Base-by-base conservation (phyloP, 2,113 vertebrate species). In the Dasyprocta punctata region DNA sequence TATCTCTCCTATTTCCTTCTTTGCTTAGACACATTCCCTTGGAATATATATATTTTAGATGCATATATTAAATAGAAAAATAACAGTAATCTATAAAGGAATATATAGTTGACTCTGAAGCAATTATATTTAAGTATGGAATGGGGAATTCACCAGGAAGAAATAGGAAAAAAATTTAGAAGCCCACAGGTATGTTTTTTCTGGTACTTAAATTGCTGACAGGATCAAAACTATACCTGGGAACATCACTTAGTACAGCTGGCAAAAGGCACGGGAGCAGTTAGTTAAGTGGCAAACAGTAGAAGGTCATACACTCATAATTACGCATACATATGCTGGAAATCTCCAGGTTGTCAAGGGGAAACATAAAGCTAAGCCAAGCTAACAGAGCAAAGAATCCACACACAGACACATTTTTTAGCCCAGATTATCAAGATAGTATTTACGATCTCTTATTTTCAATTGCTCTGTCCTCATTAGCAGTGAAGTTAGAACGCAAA, bases 271-370 rank as follows among this genome's bases (percentile, higher is more conserved):
- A 90, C 95, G 38, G 92, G 86, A 89, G 90, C 92, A 92, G 94
- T 92, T 92, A 96, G 90, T 90, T 97, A 96, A 96, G 96, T 95
- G 90, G 86, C 96, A 98, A 98, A 96, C 49, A 96, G 87, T 91
- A 92, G 95, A 97, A 97, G 98, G 96, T 98, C 94, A 98, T 71
- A 95, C 94, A 52, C 84, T 97, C 47, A 19, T 95, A 93, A 95
- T 92, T 89, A 84, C 52, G 75, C 52, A 94, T 84, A 97, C 96
- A 97, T 97, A 95, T 95, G 95, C 87, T 96, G 16, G 80, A 95
- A 86, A 90, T 47, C 90, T 93, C 33, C 63, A 49, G 89, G 97
- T 80, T 85, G 75, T 86, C 81, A 26, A 54, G 86, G 22, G 77
- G 5, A 91, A 96, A 87, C 69, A 95, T 56, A 82, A 86, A 92